Evolutionary conservation across 2,888 invertebrate species (phyloP).

Genomic region (Lepidocyrtinus sp.): DNA sequence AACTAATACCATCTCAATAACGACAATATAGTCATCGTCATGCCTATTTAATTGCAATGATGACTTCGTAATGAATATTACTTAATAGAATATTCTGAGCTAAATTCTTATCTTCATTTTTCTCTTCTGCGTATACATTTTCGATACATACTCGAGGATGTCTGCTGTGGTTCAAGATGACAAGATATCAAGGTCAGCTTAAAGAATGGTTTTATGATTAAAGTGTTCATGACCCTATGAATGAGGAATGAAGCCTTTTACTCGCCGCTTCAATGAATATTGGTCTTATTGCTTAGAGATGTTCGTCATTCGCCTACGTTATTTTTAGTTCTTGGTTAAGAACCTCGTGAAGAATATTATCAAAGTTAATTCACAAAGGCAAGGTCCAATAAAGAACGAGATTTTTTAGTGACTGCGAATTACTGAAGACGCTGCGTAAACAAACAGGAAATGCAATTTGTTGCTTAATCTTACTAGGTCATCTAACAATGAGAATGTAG

Average conservation of each 20-base stretch:
- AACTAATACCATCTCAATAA: too few species aligned
- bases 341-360: neutral
- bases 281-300: neutral
- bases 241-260: neutral
- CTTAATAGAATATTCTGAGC: neutral
- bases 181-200: slow-evolving; percentile 45
- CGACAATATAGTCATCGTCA: too few species aligned
- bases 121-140: neutral
- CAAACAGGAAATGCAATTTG: neutral
- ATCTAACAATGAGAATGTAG: neutral
- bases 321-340: neutral
- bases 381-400: neutral
- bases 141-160: neutral
- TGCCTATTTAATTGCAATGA: neutral
- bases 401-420: too few species aligned
- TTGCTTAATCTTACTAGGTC: neutral
- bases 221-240: slow-evolving; percentile 46
- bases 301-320: neutral
- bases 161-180: slow-evolving; percentile 46
- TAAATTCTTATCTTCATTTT: neutral
- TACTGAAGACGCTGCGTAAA: too few species aligned
- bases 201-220: slow-evolving; percentile 31
- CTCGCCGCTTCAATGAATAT: slow-evolving; percentile 14
- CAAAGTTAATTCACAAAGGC: neutral
- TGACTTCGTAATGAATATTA: neutral